phyloP scores from a whole-genome alignment of 2,888 invertebrate species.

The Acanthoscelides obtectus region DNA sequence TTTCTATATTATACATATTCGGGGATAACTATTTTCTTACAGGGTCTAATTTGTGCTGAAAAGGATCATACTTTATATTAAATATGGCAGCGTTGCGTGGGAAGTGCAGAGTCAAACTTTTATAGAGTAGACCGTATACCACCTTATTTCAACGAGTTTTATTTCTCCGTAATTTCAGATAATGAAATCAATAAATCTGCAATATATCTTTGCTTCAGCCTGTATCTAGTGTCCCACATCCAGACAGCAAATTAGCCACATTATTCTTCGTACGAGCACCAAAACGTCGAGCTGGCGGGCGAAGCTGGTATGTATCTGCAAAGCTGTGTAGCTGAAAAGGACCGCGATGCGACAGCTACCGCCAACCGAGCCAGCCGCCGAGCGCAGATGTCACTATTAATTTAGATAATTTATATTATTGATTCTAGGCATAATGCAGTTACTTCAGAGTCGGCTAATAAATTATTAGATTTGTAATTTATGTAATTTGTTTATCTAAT shows the following conservation, averaged over 20 bases:
- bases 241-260: not conserved
- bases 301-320: not conserved
- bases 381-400: conserved; percentile 14
- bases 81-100: no score
- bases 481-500: conserved; percentile 22
- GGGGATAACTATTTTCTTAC: no score
- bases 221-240: not conserved
- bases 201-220: not conserved
- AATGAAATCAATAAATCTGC: no score
- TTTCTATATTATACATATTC: no score
- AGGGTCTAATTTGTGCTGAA: no score
- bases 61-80: no score
- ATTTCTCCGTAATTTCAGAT: no score
- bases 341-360: not conserved
- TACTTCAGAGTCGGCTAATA: conserved; percentile 15
- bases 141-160: no score
- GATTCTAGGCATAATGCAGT: conserved; percentile 15
- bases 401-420: conserved; percentile 22
- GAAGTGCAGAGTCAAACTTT: no score
- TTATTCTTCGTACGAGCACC: not conserved
- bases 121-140: no score
- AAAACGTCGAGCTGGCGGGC: not conserved
- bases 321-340: not conserved
- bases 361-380: not conserved
- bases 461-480: conserved; percentile 14